Conservation (phyloP, 2,113 vertebrate genomes). For the Erpornis zantholeuca region DNA sequence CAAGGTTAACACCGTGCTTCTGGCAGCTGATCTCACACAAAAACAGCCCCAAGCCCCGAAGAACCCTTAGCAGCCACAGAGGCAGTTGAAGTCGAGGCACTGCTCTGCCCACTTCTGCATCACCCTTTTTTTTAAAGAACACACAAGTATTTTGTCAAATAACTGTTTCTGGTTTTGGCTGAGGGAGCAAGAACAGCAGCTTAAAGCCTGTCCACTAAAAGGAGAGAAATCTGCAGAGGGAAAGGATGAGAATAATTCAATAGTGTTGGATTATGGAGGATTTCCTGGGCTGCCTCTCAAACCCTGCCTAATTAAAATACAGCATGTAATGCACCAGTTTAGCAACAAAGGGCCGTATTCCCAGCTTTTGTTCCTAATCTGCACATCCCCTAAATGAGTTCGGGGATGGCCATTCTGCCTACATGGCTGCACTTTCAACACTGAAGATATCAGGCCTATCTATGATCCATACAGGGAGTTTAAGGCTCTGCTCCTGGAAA, state of each 20-base stretch:
- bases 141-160: background rate
- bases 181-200: background rate
- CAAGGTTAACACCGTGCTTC: background rate
- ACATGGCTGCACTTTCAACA: background rate
- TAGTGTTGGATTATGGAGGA: slow-evolving; percentile 49
- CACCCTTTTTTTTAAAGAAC: background rate
- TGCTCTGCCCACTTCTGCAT: background rate
- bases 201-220: background rate
- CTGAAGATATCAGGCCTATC: background rate
- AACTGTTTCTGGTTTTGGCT: background rate
- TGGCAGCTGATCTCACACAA: background rate
- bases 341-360: slow-evolving; percentile 29
- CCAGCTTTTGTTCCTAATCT: slow-evolving; percentile 9
- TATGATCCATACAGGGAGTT: background rate
- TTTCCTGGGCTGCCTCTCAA: slow-evolving; percentile 53
- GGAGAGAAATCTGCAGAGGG: slow-evolving; percentile 41
- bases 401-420: background rate
- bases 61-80: background rate
- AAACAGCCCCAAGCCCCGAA: background rate
- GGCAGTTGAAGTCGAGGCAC: background rate
- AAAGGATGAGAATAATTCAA: slow-evolving; percentile 61
- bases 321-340: slow-evolving; percentile 43
- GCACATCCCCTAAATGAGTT: slow-evolving; percentile 34
- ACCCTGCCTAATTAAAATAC: slow-evolving; percentile 62
- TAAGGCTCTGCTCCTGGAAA: background rate